Percentiles rank a stretch among this genome's conserved stretches.
These are phyloP conservation scores for Sicus ferrugineus DNA, from an alignment of 2,888 invertebrate species.

Conservation along the genomic window DNA sequence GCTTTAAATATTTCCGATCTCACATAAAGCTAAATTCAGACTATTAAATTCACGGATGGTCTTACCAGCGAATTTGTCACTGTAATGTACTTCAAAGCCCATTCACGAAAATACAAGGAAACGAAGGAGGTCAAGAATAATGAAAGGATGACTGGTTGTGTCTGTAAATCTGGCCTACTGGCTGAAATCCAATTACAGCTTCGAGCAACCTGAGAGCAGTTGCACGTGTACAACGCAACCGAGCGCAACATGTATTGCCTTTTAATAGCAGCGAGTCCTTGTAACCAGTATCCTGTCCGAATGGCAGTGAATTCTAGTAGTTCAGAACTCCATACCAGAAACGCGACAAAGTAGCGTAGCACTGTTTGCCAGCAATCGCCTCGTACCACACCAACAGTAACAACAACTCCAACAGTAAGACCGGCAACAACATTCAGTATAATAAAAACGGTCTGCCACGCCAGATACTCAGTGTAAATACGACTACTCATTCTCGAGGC, in stretches of 20 bases:
- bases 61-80: no score
- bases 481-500: conserved; percentile 15
- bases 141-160: not conserved
- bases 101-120: no score
- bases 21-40: no score
- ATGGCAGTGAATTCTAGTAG: not conserved
- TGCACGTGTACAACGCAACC: no score
- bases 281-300: not conserved
- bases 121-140: no score
- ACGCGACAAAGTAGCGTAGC: no score
- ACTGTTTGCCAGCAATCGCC: no score
- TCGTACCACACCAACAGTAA: no score
- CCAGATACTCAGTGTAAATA: not conserved
- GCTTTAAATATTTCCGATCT: no score
- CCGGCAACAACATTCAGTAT: no score
- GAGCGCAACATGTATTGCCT: not conserved
- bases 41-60: not conserved
- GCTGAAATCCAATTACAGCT: conserved; percentile 4
- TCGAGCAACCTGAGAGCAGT: not conserved
- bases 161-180: conserved; percentile 1
- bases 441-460: not conserved
- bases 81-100: no score
- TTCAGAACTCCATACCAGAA: not conserved
- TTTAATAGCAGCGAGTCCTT: not conserved
- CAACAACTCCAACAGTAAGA: not conserved